A percentile compares a stretch with the other conserved stretches of the same genome.
Evolutionary conservation across 2,888 invertebrate genomes (phyloP).

Genomic region (Drosophila seclusa): DNA sequence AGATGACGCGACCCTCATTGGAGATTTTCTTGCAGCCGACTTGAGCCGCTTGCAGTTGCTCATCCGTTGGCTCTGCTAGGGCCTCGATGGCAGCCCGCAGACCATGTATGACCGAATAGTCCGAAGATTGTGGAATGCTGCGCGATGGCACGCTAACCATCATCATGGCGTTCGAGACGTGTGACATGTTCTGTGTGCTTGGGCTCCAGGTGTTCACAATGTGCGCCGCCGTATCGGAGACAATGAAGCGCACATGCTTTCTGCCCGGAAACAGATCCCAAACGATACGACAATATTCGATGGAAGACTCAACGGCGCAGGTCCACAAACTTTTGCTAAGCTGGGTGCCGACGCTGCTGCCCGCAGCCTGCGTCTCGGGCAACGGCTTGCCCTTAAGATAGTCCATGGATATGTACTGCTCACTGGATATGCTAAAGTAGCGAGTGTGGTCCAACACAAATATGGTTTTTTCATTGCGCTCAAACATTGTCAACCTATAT

Average conservation of each 20-base stretch:
- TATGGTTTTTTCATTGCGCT: conserved; percentile 95
- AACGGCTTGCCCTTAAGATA: conserved; percentile 86
- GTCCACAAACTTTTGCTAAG: conserved; percentile 98
- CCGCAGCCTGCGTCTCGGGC: conserved; percentile 22
- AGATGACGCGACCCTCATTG: conserved; percentile 91
- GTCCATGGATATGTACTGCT: conserved; percentile 83
- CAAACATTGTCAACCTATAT: conserved; percentile 68
- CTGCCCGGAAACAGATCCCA: conserved; percentile 98
- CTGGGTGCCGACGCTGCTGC: conserved; percentile 85
- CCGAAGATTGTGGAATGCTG: conserved; percentile 86
- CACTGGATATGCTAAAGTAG: conserved; percentile 90
- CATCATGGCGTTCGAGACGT: conserved; percentile 94
- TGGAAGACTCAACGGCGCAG: conserved; percentile 96
- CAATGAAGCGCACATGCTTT: conserved; percentile 94
- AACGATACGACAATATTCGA: conserved; percentile 98
- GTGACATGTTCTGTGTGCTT: conserved; percentile 93
- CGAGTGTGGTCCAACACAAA: conserved; percentile 98
- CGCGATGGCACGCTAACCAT: conserved; percentile 92
- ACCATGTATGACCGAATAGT: conserved; percentile 92
- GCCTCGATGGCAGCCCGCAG: conserved; percentile 94
- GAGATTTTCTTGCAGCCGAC: conserved; percentile 80
- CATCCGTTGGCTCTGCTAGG: conserved; percentile 92
- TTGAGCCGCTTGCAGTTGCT: conserved; percentile 86
- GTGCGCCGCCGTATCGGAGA: conserved; percentile 94
- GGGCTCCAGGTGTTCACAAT: conserved; percentile 94